Conservation (phyloP, 2,113 vertebrate genomes). For the Engystomops pustulosus region DNA sequence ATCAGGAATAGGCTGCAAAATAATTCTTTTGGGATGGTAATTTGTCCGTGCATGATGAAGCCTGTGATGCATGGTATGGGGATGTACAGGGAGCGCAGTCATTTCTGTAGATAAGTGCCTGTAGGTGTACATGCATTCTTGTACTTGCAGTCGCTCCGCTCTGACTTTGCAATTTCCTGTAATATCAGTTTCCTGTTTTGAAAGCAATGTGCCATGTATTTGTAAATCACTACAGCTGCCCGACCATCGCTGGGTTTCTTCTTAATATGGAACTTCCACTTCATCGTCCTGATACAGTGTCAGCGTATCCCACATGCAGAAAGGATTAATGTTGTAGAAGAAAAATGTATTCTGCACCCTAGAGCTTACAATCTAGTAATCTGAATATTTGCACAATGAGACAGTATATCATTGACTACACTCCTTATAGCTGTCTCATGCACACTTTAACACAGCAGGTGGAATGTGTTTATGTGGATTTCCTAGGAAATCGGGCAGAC, state of each 20-base stretch:
- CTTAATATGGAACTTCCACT: neutral
- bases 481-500: neutral
- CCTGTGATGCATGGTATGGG: too few species aligned
- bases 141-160: constrained; percentile 11
- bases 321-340: too few species aligned
- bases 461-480: neutral
- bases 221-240: neutral
- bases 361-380: neutral
- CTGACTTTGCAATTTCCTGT: constrained; percentile 48
- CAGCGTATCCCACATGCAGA: neutral
- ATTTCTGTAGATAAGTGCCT: neutral
- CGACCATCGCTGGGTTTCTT: neutral
- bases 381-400: neutral
- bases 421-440: too few species aligned
- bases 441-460: neutral
- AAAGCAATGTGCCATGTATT: constrained; percentile 32
- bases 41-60: too few species aligned
- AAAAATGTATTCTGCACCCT: too few species aligned
- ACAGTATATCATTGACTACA: neutral
- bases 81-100: neutral
- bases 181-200: constrained; percentile 38
- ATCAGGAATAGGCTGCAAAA: too few species aligned
- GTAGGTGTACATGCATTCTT: constrained; percentile 1
- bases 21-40: too few species aligned
- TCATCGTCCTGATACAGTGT: neutral